Evolutionary conservation across 2,113 vertebrate species (phyloP), one percentile per base, ranked within the genome.

Genomic region (Chrysochloris asiatica): DNA sequence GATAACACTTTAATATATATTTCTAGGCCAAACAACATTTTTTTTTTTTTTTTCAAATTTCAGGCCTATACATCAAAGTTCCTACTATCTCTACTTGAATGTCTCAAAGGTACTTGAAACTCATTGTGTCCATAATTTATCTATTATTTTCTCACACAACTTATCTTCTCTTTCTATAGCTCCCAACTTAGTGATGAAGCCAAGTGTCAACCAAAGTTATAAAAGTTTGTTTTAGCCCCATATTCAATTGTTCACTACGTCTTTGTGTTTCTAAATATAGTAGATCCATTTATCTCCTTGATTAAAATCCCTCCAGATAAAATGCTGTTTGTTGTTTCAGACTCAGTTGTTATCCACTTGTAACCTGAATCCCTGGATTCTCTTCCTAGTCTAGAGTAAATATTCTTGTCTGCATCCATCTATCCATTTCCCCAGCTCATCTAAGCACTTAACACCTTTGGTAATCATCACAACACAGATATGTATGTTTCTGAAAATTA

Each of bases 51-150:
- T 88, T 90, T 84, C 19, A 56, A 79, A 75, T 79, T 93, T 47
- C 63, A 93, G 86, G 90, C 21, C 48, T 54, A 83, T 94, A 83
- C 90, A 92, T 93, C 92, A 95, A 91, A 82, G 30, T 92, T 90
- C 56, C 67, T 90, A 28, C 75, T 79, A 21, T 41, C 21, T 85
- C 61, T 28, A 79, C 56, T 86, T 77, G 86, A 90, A 76, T 88
- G 71, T 94, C 82, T 92, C 85, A 69, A 81, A 78, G 22, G 61
- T 75, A 54, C 82, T 93, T 73, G 61, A 87, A 94, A 84, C 72
- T 92, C 77, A 59, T 76, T 3, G 12, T 78, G 78, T 86, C 52
- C 16, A 91, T 91, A 93, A 91, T 84, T 95, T 93, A 72, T 84
- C 85, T 84, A 86, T 19, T 56, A 9, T 45, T 67, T 81, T 79